Conservation (phyloP, 1,140 invertebrate species). For the Papilio machaon region DNA sequence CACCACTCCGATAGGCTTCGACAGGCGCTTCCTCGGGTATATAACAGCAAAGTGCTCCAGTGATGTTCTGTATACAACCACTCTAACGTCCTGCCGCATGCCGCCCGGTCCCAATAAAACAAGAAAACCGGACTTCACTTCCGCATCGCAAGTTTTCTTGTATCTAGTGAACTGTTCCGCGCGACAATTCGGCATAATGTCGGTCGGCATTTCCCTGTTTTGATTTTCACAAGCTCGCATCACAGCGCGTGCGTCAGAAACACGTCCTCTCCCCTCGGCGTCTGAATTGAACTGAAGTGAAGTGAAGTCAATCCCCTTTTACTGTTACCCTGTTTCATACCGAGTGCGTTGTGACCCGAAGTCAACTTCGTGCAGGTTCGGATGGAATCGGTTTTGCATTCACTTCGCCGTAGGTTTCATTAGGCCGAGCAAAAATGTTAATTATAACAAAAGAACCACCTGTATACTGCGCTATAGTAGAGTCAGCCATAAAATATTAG, state of each 20-base stretch:
- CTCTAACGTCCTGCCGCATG: conserved; percentile 84
- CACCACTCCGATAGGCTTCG: conserved; percentile 84
- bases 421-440: neutral
- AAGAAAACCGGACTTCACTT: conserved; percentile 85
- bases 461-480: neutral
- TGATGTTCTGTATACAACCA: conserved; percentile 86
- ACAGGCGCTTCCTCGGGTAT: conserved; percentile 85
- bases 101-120: conserved; percentile 83
- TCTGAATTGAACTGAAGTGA: conserved; percentile 46
- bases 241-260: conserved; percentile 43
- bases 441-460: neutral
- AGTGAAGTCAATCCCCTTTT: conserved; percentile 20
- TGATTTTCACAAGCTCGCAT: conserved; percentile 54
- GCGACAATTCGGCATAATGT: conserved; percentile 68
- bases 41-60: conserved; percentile 87
- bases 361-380: conserved; percentile 21
- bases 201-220: conserved; percentile 73
- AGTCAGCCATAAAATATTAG: neutral
- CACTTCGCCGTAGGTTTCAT: conserved; percentile 30
- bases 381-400: conserved; percentile 29
- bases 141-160: conserved; percentile 82
- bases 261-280: conserved; percentile 35
- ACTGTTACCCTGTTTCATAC: conserved; percentile 2
- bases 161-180: conserved; percentile 58
- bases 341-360: conserved; percentile 29